A percentile compares a stretch with the other conserved stretches of the same genome.
Conservation (phyloP, 2,888 invertebrate species). For the Pollenia griseotomentosa region DNA sequence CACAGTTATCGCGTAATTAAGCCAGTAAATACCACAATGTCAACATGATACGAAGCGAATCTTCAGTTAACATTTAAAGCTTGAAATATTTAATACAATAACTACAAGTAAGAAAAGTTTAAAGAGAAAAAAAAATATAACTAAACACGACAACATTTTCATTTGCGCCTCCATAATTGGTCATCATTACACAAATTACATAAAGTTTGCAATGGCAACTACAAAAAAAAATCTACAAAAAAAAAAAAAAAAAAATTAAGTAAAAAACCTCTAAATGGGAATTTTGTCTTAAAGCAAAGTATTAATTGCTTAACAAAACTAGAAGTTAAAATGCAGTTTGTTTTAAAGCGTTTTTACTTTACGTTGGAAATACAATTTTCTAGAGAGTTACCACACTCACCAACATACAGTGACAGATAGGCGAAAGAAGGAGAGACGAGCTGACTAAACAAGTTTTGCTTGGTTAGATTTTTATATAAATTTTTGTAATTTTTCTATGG, state of each 20-base stretch:
- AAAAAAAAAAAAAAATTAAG: slow-evolving; percentile 6
- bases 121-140: slow-evolving; percentile 22
- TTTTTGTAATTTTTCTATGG: no score
- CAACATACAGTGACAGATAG: no score
- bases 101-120: neutral
- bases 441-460: no score
- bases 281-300: slow-evolving; percentile 48
- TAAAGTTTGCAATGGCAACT: slow-evolving; percentile 51
- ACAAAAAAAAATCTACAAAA: slow-evolving; percentile 21
- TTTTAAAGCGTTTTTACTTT: neutral
- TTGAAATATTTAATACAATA: slow-evolving; percentile 31
- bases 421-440: no score
- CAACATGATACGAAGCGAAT: slow-evolving; percentile 64
- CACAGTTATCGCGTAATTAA: slow-evolving; percentile 65
- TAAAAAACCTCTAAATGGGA: slow-evolving; percentile 27
- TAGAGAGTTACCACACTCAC: no score
- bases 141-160: slow-evolving; percentile 76
- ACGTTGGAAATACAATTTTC: neutral
- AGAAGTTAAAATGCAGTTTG: slow-evolving; percentile 25
- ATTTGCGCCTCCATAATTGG: slow-evolving; percentile 83
- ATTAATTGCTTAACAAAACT: slow-evolving; percentile 69
- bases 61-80: slow-evolving; percentile 66
- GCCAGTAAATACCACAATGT: slow-evolving; percentile 60
- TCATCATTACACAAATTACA: slow-evolving; percentile 73
- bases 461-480: no score